Conservation (phyloP, 2,888 invertebrate genomes). For the Tuta absoluta region DNA sequence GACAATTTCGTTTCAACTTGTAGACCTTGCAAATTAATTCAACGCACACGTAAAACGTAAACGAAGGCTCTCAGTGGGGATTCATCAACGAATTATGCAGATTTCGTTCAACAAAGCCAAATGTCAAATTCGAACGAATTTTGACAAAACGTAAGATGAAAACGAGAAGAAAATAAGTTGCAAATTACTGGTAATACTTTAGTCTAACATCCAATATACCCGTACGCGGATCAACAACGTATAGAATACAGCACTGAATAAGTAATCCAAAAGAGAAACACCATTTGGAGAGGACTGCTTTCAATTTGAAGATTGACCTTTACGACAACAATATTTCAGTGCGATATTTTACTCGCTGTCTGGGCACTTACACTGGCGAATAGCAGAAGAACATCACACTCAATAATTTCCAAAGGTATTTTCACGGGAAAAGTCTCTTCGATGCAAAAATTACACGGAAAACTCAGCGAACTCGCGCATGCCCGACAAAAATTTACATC, state of each 20-base stretch:
- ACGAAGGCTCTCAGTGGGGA: constrained; percentile 9
- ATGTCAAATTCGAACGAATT: constrained; percentile 9
- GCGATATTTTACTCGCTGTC: constrained; percentile 53
- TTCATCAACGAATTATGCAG: constrained; percentile 28
- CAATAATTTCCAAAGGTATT: constrained; percentile 50
- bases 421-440: constrained; percentile 57
- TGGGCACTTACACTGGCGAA: constrained; percentile 43
- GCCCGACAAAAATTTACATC: constrained; percentile 80
- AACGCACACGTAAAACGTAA: constrained; percentile 6
- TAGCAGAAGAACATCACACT: constrained; percentile 41
- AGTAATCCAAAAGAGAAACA: constrained; percentile 62
- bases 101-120: constrained; percentile 15
- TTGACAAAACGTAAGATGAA: constrained; percentile 9
- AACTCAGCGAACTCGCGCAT: constrained; percentile 74
- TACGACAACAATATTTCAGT: constrained; percentile 62
- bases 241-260: constrained; percentile 53
- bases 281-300: constrained; percentile 57
- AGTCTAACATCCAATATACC: constrained; percentile 12
- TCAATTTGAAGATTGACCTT: constrained; percentile 62
- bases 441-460: constrained; percentile 71
- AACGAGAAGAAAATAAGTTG: background rate
- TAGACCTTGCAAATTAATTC: constrained; percentile 14
- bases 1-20: constrained; percentile 17
- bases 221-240: constrained; percentile 17
- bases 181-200: background rate